Evolutionary conservation across 1,140 invertebrate species (phyloP).

Genomic region (Nomia melanderi): DNA sequence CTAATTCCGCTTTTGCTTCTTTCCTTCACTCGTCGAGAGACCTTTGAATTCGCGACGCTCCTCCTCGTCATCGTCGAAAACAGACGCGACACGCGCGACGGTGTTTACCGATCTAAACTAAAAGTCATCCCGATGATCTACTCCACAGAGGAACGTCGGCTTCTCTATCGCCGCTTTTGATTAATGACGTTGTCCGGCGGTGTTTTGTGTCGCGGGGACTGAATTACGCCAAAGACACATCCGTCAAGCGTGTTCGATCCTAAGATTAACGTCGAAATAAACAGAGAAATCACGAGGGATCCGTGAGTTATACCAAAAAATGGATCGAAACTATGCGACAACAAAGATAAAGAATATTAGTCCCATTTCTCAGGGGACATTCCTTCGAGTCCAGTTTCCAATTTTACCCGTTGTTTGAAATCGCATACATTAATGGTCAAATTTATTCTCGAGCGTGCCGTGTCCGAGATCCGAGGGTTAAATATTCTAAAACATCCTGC

Average conservation of each 20-base stretch:
- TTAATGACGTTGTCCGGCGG: not conserved
- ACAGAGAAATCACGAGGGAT: too few relatives aligned
- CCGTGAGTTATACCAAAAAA: too few relatives aligned
- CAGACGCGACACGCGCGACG: not conserved
- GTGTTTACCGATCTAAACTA: not conserved
- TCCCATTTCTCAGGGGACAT: too few relatives aligned
- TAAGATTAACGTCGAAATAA: not conserved
- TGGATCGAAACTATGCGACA: too few relatives aligned
- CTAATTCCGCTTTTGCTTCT: too few relatives aligned
- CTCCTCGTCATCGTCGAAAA: conserved; percentile 4
- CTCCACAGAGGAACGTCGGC: not conserved
- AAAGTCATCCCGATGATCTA: not conserved
- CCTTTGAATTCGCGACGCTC: not conserved
- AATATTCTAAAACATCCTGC: not conserved
- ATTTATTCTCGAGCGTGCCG: too few relatives aligned
- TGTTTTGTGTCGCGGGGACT: not conserved
- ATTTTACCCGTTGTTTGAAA: too few relatives aligned
- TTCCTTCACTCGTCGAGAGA: too few relatives aligned
- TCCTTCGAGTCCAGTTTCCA: too few relatives aligned
- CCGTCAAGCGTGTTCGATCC: not conserved
- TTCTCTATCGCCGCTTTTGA: not conserved
- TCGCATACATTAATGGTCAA: too few relatives aligned
- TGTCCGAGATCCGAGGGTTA: too few relatives aligned
- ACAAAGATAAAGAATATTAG: too few relatives aligned
- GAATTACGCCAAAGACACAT: not conserved